phyloP scores from a whole-genome alignment of 2,888 invertebrate genomes.

The Tethea ocularis region DNA sequence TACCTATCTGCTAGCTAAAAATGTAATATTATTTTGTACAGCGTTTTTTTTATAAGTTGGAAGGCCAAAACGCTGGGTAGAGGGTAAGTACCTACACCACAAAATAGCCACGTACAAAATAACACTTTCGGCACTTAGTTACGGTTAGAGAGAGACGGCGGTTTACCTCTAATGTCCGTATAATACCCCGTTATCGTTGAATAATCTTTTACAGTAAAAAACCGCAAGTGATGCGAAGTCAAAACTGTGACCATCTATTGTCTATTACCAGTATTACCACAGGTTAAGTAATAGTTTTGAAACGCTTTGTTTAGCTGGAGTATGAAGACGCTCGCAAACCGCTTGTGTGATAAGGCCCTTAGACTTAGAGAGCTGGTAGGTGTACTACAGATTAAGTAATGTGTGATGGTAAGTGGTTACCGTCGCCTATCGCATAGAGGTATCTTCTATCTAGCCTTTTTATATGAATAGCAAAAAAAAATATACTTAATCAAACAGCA shows the following conservation, averaged over 20 bases:
- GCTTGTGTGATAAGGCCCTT: too few relatives aligned
- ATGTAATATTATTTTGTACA: too few relatives aligned
- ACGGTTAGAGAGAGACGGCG: constrained; percentile 32
- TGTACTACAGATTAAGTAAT: too few relatives aligned
- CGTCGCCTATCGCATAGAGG: too few relatives aligned
- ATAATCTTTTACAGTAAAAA: constrained; percentile 6
- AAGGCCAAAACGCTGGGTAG: too few relatives aligned
- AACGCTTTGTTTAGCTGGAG: constrained; percentile 7
- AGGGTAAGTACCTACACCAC: neutral
- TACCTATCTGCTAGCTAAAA: too few relatives aligned
- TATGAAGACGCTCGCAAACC: too few relatives aligned
- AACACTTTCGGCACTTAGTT: constrained; percentile 37
- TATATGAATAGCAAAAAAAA: too few relatives aligned
- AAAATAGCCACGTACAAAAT: constrained; percentile 5
- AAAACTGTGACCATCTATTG: constrained; percentile 9
- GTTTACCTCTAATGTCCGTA: constrained; percentile 54
- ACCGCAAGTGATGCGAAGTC: constrained; percentile 6
- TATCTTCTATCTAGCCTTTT: too few relatives aligned
- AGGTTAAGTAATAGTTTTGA: constrained; percentile 13
- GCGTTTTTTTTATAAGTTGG: too few relatives aligned
- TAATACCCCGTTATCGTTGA: constrained; percentile 13
- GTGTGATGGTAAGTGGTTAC: too few relatives aligned
- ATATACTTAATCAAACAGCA: too few relatives aligned
- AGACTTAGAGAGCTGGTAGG: neutral
- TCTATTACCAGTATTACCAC: constrained; percentile 5